Evolutionary conservation across 2,113 vertebrate genomes (phyloP).

Genomic region (Elephantulus edwardii): DNA sequence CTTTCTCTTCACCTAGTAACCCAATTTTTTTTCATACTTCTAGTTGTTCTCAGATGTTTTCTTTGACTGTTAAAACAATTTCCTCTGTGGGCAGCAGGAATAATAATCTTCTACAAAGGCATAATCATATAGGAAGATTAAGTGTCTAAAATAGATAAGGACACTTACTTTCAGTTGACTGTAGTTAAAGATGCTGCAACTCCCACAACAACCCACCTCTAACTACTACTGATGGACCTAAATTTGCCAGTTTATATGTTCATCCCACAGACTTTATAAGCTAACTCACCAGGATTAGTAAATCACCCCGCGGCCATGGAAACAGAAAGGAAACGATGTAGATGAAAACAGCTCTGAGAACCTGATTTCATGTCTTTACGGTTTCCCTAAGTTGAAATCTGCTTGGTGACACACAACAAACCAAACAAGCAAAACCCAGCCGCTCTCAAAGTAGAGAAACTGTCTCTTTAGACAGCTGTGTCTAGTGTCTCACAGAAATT

Average conservation of each 20-base stretch:
- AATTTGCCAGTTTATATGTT: slow-evolving; percentile 35
- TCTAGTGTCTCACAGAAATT: slow-evolving; percentile 37
- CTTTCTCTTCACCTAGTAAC: too few species aligned
- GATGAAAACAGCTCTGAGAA: slow-evolving; percentile 39
- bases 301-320: background rate
- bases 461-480: slow-evolving; percentile 14
- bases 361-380: slow-evolving; percentile 44
- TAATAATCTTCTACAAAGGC: slow-evolving; percentile 32
- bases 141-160: background rate
- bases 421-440: background rate
- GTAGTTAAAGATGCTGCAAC: slow-evolving; percentile 30
- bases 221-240: background rate
- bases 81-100: background rate
- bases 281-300: slow-evolving; percentile 2
- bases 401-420: background rate
- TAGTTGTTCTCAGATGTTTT: slow-evolving; percentile 30
- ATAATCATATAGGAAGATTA: slow-evolving; percentile 39
- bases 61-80: slow-evolving; percentile 17
- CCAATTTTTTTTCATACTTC: background rate
- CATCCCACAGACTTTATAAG: background rate
- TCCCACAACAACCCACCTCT: slow-evolving; percentile 5
- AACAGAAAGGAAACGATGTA: slow-evolving; percentile 35
- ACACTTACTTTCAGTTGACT: slow-evolving; percentile 39
- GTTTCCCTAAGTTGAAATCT: background rate
- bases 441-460: background rate